These are phyloP conservation scores for Liparis tanakae DNA, from an alignment of 2,797 vertebrate species.

Conservation along the genomic window DNA sequence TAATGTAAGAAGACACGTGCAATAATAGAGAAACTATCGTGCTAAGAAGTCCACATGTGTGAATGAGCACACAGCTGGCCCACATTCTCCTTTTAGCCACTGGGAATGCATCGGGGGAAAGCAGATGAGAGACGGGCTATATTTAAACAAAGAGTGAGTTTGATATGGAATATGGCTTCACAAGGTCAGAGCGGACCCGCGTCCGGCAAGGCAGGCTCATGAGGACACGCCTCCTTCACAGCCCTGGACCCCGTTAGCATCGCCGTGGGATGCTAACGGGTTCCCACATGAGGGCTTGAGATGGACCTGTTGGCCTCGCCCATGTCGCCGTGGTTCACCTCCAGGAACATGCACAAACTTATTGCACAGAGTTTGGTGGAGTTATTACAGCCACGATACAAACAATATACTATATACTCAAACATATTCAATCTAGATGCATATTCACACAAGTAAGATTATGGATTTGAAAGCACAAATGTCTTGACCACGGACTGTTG, in stretches of 20 bases:
- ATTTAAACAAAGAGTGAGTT: slow-evolving; percentile 71
- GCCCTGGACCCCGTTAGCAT: background rate
- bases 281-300: slow-evolving; percentile 1
- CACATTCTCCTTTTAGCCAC: slow-evolving; percentile 80
- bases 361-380: slow-evolving; percentile 4
- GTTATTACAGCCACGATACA: background rate
- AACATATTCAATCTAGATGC: background rate
- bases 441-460: background rate
- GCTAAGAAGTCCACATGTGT: slow-evolving; percentile 69
- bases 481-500: background rate
- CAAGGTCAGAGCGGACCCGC: slow-evolving; percentile 55
- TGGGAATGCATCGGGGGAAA: slow-evolving; percentile 75
- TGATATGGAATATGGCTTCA: slow-evolving; percentile 55
- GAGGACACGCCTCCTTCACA: slow-evolving; percentile 53
- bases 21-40: slow-evolving; percentile 54
- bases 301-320: background rate
- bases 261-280: background rate
- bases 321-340: slow-evolving; percentile 7
- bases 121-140: slow-evolving; percentile 79
- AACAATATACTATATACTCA: background rate
- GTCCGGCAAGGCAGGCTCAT: slow-evolving; percentile 47
- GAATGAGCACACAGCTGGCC: slow-evolving; percentile 76
- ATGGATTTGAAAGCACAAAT: background rate
- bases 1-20: slow-evolving; percentile 54
- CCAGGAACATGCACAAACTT: background rate